Base-by-base conservation (phyloP, 2,113 vertebrate species). In the Gila orcuttii region DNA sequence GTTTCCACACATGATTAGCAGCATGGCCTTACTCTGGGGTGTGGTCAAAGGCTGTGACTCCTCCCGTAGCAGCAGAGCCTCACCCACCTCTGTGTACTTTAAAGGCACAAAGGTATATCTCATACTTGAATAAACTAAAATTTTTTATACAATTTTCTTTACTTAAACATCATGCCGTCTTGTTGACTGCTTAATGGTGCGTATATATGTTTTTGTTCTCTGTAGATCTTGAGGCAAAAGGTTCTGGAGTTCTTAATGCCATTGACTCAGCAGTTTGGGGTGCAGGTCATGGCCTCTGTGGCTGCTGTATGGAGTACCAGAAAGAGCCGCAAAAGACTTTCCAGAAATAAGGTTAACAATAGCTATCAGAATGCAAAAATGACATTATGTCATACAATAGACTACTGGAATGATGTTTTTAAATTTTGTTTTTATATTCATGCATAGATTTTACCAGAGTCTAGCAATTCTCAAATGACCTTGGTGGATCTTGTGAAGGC, bases 181-280 rank as follows among this genome's bases (percentile, higher is more conserved):
- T 83, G 9, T 45, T 57, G 10, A 66, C 36, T 69, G 39, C 78
- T 21, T 85, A 21, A 66, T 64, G 68, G 25, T 87, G 74, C 33
- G 50, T 6, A 52, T 52, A 4, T 52, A 17, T 52, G 50, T 85
- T 83, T 39, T 86, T 60, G 6, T 74, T 23, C 11, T 89, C 84
- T 86, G 0, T 82, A 99, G 98, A 97, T 95, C 21, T 90, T 99
- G 84, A 95, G 94, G 85, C 97, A 96, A 91, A 96, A 97, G 85
- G 96, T 99, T 76, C 87, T 99, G 87, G 96, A 98, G 3, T 97
- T 98, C 87, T 85, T 99, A 64, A 94, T 96, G 81, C 98, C 98
- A 1, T 90, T 99, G 83, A 95, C 95, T 21, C 91, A 92, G 9
- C 96, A 95, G 0, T 97, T 97, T 69, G 98, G 98, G 8, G 87